A percentile compares a stretch with the other conserved stretches of the same genome.
Conservation (phyloP, 2,888 invertebrate genomes). For the Odontocolon sp. region DNA sequence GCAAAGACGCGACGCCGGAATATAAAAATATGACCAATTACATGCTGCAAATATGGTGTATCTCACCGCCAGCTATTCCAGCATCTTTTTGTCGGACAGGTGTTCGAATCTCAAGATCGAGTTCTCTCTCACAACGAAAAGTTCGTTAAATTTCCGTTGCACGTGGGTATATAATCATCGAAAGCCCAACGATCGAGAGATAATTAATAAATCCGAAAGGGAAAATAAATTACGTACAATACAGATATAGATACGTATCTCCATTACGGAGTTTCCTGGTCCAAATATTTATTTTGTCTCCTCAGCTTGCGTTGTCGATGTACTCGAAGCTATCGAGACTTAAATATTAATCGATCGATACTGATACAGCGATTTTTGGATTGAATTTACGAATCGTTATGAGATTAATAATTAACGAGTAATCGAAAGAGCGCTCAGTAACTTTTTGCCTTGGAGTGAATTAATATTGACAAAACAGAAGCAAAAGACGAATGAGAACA, state of each 20-base stretch:
- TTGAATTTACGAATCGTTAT: no score
- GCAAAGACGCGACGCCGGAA: constrained; percentile 62
- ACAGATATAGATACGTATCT: constrained; percentile 6
- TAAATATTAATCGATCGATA: constrained; percentile 2
- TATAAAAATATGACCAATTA: constrained; percentile 78
- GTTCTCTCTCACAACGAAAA: constrained; percentile 18
- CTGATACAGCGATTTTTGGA: neutral
- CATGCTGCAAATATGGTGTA: constrained; percentile 76
- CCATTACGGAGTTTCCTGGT: constrained; percentile 11
- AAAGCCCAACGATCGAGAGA: constrained; percentile 14
- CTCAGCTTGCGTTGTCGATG: constrained; percentile 35
- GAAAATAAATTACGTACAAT: constrained; percentile 35
- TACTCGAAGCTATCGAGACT: constrained; percentile 19
- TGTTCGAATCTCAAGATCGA: constrained; percentile 48
- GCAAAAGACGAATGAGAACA: no score
- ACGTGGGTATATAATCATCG: constrained; percentile 30
- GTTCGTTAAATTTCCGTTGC: constrained; percentile 52
- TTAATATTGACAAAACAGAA: no score
- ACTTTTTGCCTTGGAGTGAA: no score
- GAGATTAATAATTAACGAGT: neutral
- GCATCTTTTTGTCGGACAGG: constrained; percentile 64
- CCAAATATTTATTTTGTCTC: constrained; percentile 7
- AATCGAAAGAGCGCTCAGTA: neutral
- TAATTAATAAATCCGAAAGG: constrained; percentile 52
- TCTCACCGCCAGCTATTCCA: constrained; percentile 54